Percentiles rank a stretch among this genome's conserved stretches.
These are phyloP conservation scores for Xenentodon cancila DNA, from an alignment of 2,797 vertebrate species.

Conservation along the genomic window DNA sequence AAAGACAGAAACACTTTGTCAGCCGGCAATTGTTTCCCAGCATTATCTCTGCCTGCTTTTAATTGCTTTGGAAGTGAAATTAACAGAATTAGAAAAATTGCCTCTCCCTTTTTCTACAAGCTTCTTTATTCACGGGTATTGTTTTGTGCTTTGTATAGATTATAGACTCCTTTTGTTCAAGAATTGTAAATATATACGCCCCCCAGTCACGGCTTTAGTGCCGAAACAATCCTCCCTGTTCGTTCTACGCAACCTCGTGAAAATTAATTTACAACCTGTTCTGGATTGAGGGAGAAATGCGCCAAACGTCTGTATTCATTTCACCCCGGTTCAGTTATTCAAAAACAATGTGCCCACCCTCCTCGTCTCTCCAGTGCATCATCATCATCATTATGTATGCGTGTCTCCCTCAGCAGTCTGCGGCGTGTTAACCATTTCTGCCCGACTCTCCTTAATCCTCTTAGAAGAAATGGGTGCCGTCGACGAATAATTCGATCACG, in stretches of 20 bases:
- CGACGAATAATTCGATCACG: constrained; percentile 33
- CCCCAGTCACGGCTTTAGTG: constrained; percentile 88
- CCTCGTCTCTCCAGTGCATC: constrained; percentile 39
- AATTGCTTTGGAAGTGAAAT: constrained; percentile 99
- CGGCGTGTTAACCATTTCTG: constrained; percentile 31
- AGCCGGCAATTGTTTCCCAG: constrained; percentile 88
- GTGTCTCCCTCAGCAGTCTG: constrained; percentile 27
- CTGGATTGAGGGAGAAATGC: constrained; percentile 47
- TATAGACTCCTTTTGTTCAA: constrained; percentile 92
- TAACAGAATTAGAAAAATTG: constrained; percentile 97
- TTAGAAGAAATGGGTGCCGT: constrained; percentile 40
- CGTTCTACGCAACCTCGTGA: constrained; percentile 68
- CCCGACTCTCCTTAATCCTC: constrained; percentile 52
- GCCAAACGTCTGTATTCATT: constrained; percentile 38
- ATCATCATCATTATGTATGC: constrained; percentile 12
- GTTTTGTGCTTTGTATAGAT: constrained; percentile 93
- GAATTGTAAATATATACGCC: constrained; percentile 90
- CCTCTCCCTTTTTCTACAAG: constrained; percentile 88
- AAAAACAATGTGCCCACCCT: constrained; percentile 33
- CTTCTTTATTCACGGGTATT: constrained; percentile 93
- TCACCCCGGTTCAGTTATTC: constrained; percentile 36
- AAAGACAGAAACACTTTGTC: constrained; percentile 92
- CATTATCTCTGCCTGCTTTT: constrained; percentile 92
- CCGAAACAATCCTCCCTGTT: constrained; percentile 74
- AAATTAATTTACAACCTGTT: constrained; percentile 84